phyloP scores from a whole-genome alignment of 2,113 vertebrate genomes.

The Proterorhinus semilunaris region DNA sequence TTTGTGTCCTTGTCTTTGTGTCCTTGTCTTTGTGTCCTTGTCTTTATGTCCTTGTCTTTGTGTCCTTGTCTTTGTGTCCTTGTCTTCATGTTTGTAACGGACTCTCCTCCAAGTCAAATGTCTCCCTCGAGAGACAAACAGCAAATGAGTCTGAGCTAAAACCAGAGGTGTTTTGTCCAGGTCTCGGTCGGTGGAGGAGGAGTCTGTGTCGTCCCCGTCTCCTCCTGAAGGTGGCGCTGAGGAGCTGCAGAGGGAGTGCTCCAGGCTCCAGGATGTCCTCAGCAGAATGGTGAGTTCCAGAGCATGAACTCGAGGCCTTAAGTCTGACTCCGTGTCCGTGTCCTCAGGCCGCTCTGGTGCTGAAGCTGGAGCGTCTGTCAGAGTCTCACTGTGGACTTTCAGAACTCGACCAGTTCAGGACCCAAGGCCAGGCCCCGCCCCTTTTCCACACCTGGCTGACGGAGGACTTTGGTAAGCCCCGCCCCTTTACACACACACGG shows the following conservation, averaged over 20 bases:
- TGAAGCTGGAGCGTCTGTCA: slow-evolving; percentile 88
- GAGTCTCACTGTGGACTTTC: slow-evolving; percentile 81
- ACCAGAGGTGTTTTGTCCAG: slow-evolving; percentile 29
- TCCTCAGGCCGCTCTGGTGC: slow-evolving; percentile 58
- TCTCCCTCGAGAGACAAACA: too few relatives aligned
- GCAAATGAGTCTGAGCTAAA: too few relatives aligned
- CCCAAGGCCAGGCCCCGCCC: slow-evolving; percentile 53
- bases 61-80: too few relatives aligned
- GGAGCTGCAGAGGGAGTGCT: slow-evolving; percentile 71
- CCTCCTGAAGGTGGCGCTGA: slow-evolving; percentile 35
- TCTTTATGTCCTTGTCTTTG: too few relatives aligned
- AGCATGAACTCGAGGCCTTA: too few relatives aligned
- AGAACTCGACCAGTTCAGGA: slow-evolving; percentile 81
- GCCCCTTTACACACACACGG: background rate
- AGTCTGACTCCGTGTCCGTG: too few relatives aligned
- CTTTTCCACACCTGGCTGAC: slow-evolving; percentile 66
- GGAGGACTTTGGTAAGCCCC: background rate
- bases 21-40: too few relatives aligned
- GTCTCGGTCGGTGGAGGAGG: slow-evolving; percentile 5
- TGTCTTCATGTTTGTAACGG: too few relatives aligned
- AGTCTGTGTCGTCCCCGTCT: background rate
- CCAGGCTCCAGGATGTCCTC: background rate
- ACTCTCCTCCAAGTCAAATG: too few relatives aligned
- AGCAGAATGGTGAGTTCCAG: background rate
- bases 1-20: too few relatives aligned